A percentile compares a stretch with the other conserved stretches of the same genome.
These are phyloP conservation scores for Acanthopagrus latus DNA, from an alignment of 2,797 vertebrate genomes.

Conservation along the genomic window DNA sequence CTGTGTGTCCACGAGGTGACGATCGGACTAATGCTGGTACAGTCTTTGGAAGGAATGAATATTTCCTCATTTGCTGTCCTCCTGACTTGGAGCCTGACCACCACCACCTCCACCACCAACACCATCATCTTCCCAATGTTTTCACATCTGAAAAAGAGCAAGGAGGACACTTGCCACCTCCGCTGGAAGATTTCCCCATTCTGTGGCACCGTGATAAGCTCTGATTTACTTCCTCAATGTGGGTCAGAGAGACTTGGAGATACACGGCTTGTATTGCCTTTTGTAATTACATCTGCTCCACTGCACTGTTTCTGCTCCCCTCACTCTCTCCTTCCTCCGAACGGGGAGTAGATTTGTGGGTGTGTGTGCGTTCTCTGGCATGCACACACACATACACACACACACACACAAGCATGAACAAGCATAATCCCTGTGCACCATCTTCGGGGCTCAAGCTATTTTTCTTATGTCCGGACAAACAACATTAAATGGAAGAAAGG, in stretches of 20 bases:
- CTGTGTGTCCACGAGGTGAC: slow-evolving; percentile 29
- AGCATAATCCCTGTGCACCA: slow-evolving; percentile 44
- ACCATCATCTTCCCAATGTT: slow-evolving; percentile 64
- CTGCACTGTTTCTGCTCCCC: slow-evolving; percentile 68
- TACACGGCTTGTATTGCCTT: slow-evolving; percentile 76
- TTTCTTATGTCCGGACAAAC: slow-evolving; percentile 56
- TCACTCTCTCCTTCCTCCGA: slow-evolving; percentile 47
- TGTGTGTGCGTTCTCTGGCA: slow-evolving; percentile 16
- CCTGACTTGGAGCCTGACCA: slow-evolving; percentile 36
- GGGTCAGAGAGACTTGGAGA: slow-evolving; percentile 76
- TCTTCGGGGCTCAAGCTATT: slow-evolving; percentile 45
- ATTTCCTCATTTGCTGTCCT: slow-evolving; percentile 62
- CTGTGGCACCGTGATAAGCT: slow-evolving; percentile 80
- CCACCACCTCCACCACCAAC: slow-evolving; percentile 23
- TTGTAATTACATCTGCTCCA: slow-evolving; percentile 82
- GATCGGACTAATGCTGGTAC: slow-evolving; percentile 34
- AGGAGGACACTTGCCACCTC: slow-evolving; percentile 59
- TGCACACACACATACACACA: neutral
- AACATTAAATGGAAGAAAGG: slow-evolving; percentile 52
- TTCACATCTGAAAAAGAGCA: slow-evolving; percentile 73
- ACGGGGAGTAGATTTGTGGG: slow-evolving; percentile 56
- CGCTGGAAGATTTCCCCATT: slow-evolving; percentile 68
- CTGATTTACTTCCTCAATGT: slow-evolving; percentile 80
- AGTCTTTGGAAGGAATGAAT: slow-evolving; percentile 36
- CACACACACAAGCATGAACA: slow-evolving; percentile 30